Base-by-base conservation (phyloP, 1,140 invertebrate species). In the Trissolcus basalis region DNA sequence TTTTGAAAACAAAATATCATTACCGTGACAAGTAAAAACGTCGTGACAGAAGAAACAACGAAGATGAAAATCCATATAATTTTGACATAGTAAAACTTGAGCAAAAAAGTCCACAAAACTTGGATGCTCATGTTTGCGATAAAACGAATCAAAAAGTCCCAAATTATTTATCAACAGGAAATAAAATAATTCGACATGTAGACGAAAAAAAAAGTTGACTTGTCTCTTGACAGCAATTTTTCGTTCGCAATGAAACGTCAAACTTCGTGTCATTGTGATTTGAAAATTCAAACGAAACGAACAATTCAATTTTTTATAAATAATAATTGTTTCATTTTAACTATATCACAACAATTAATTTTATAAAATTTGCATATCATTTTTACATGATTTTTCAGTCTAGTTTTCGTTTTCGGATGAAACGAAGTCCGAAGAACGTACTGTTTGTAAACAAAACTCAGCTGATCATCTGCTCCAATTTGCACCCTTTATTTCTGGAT, bases 21-120 rank as follows among this genome's bases (percentile, higher is more conserved):
- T 72, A 85, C 83, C 76, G 76, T 53, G 14, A 80, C 13, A 10
- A 81, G 65, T 5, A 83, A 33, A 61, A 84, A 82, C 4, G 55
- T 39, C 2, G 78, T 70, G 0, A 81, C 55, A 11, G 58, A 80
- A 27, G 80, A 72, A 8, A 80, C 49, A 9, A 81, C 53, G 36
- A 84, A 83, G n/a, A 73, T 6, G 32, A 83, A 82, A 13, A 81
- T 73, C 60, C 82, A 83, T 12, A 79, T 56, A 12, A 82, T 70
- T 67, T 82, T 80, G 0, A 81, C 67, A 19, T 47, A 64, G 51
- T 65, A 83, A 43, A 71, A 58, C 60, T 78, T 61, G 10, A 81
- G 11, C 12, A 83, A 6, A 41, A 72, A 53, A 0, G 72, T 65
- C 79, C 64, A 83, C 60, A 83, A 55, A 13, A 51, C 16, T 50